Evolutionary conservation across 2,888 invertebrate genomes (phyloP).

Genomic region (Eumacrocentrus americanus): DNA sequence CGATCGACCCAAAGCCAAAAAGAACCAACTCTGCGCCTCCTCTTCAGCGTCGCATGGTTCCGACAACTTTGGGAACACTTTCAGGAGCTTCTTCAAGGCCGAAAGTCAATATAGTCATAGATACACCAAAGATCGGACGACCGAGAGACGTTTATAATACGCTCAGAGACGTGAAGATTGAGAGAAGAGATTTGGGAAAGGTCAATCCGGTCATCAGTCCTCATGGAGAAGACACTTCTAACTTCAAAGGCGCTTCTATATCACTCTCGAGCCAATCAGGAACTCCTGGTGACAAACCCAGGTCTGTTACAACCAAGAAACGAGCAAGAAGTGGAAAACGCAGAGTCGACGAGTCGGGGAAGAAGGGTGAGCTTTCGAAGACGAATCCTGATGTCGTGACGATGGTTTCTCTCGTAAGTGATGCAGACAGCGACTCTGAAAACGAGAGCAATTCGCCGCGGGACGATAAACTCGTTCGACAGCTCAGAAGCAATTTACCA

Average conservation of each 20-base stretch:
- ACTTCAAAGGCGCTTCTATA: slow-evolving; percentile 18
- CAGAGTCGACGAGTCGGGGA: slow-evolving; percentile 38
- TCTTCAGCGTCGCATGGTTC: slow-evolving; percentile 33
- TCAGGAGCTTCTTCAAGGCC: slow-evolving; percentile 34
- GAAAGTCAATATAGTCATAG: slow-evolving; percentile 51
- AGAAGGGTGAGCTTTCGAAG: slow-evolving; percentile 34
- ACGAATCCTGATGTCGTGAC: slow-evolving; percentile 64
- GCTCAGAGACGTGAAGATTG: neutral
- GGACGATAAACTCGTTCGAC: slow-evolving; percentile 55
- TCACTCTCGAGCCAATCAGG: slow-evolving; percentile 8
- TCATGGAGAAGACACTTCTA: neutral
- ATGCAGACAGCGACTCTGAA: slow-evolving; percentile 71
- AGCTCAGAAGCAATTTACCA: slow-evolving; percentile 55
- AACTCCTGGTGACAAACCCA: slow-evolving; percentile 35
- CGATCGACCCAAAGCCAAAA: slow-evolving; percentile 33
- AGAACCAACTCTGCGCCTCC: slow-evolving; percentile 54
- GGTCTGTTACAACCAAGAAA: slow-evolving; percentile 51
- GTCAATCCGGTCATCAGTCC: neutral
- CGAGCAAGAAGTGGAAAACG: slow-evolving; percentile 50
- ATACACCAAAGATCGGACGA: slow-evolving; percentile 38
- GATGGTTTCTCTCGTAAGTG: slow-evolving; percentile 72
- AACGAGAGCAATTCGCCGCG: slow-evolving; percentile 49
- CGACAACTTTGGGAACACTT: neutral
- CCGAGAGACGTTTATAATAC: neutral
- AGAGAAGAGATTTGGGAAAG: slow-evolving; percentile 1